These are phyloP conservation scores for Dichetophora obliterata DNA, from an alignment of 2,888 invertebrate species.

Conservation along the genomic window DNA sequence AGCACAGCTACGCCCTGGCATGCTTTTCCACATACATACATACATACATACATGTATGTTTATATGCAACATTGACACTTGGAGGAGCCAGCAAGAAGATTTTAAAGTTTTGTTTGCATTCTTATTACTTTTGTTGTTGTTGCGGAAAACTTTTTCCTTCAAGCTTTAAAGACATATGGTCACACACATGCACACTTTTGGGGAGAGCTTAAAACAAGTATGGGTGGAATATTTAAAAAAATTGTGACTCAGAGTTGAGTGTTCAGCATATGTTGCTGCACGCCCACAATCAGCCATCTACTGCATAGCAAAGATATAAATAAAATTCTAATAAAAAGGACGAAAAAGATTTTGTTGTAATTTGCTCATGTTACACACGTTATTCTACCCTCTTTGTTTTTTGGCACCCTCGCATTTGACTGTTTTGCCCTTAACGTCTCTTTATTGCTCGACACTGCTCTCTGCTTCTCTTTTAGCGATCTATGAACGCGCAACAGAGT, in stretches of 20 bases:
- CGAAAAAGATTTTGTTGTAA: conserved; percentile 16
- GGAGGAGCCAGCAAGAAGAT: not conserved
- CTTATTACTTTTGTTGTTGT: no score
- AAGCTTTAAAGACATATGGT: no score
- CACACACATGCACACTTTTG: no score
- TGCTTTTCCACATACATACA: no score
- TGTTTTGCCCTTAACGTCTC: not conserved
- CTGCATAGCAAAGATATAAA: not conserved
- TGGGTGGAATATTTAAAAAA: not conserved
- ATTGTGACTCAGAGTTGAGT: no score
- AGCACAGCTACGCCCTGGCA: not conserved
- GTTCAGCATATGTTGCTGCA: conserved; percentile 5
- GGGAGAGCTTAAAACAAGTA: not conserved
- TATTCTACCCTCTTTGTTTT: not conserved
- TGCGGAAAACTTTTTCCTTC: no score
- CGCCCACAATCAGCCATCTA: not conserved
- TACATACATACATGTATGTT: no score
- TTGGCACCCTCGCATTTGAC: not conserved
- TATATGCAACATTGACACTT: conserved; percentile 6
- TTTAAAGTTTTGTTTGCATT: not conserved
- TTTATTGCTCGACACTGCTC: not conserved
- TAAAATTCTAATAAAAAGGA: conserved; percentile 6
- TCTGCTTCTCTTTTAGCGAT: not conserved
- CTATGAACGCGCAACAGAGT: not conserved
- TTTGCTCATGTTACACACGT: conserved; percentile 29